phyloP scores from a whole-genome alignment of 2,888 invertebrate genomes.

The Frankliniella fusca region DNA sequence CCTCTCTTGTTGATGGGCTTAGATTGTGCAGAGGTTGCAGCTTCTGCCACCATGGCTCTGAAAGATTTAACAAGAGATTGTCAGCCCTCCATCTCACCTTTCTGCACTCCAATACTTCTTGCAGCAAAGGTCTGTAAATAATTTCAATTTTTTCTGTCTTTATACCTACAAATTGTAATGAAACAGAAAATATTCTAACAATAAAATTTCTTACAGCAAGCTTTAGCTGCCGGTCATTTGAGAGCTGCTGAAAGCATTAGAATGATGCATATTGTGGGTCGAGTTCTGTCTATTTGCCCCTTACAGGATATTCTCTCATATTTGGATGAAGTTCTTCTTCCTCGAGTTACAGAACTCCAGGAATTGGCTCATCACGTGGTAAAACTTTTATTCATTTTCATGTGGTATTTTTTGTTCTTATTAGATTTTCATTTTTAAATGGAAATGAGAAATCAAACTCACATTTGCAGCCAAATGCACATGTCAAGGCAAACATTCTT shows the following conservation, averaged over 20 bases:
- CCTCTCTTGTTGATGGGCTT: constrained; percentile 66
- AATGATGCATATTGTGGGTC: constrained; percentile 72
- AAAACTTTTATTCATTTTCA: background rate
- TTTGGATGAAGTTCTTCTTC: constrained; percentile 64
- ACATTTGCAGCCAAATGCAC: constrained; percentile 49
- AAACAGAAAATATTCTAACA: constrained; percentile 23
- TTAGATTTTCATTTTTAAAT: constrained; percentile 20
- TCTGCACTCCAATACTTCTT: constrained; percentile 69
- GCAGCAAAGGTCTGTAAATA: constrained; percentile 56
- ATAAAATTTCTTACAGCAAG: constrained; percentile 46
- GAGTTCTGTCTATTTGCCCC: constrained; percentile 64
- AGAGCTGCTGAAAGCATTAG: constrained; percentile 66
- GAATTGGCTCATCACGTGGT: constrained; percentile 45
- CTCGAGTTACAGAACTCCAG: constrained; percentile 61
- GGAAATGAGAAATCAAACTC: constrained; percentile 30
- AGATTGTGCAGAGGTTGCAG: constrained; percentile 62
- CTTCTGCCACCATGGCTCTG: constrained; percentile 79
- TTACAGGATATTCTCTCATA: constrained; percentile 61
- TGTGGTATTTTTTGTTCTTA: background rate
- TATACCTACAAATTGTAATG: background rate
- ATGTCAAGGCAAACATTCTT: constrained; percentile 53
- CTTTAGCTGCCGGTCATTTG: constrained; percentile 54
- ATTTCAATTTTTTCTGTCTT: constrained; percentile 25
- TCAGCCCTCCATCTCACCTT: constrained; percentile 66
- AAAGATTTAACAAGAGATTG: constrained; percentile 84